Evolutionary conservation across 2,797 vertebrate genomes (phyloP), one percentile per base, ranked within the genome.

Genomic region (Manis crassicaudata): DNA sequence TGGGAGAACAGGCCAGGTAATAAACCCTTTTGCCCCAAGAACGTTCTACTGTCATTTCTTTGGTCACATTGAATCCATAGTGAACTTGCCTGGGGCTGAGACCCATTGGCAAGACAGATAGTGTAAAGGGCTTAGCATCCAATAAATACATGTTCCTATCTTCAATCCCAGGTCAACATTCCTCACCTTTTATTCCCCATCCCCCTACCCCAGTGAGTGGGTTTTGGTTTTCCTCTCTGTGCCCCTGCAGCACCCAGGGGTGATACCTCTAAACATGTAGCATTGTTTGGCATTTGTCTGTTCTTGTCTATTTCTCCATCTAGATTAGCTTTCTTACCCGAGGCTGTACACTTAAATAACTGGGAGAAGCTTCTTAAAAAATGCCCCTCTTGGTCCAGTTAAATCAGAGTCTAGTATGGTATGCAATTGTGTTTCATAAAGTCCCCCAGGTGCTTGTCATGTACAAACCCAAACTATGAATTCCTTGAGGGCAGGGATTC

Each of bases 241-340:
- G 6, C 0, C 20, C 7, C 11, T 16, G 29, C 46, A 32, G 2
- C 46, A 70, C 11, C 2, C 29, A n/a, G n/a, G 10, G 11, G 2
- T 23, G 10, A 54, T 23, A 40, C 18, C 14, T 63, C 50, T 79
- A 12, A 13, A 27, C 21, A 8, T 75, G 23, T 27, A 75, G 7
- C 5, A 12, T 35, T 54, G 3, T 35, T 77, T 14, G 25, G 2
- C 18, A 46, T 75, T 90, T 70, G 14, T 65, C 29, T 85, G 6
- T 85, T 85, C 12, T 76, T 91, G 5, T 79, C 29, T 81, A 1
- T 88, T 72, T 77, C 13, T 73, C 27, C 6, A 29, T 56, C 50
- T 77, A 54, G 1, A 40, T 10, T 65, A n/a, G 29, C 46, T 11
- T 37, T 88, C 62, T 43, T 62, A 83, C 50, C 11, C 12, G 46